phyloP scores from a whole-genome alignment of 1,140 invertebrate genomes.

The Mizuhopecten yessoensis region DNA sequence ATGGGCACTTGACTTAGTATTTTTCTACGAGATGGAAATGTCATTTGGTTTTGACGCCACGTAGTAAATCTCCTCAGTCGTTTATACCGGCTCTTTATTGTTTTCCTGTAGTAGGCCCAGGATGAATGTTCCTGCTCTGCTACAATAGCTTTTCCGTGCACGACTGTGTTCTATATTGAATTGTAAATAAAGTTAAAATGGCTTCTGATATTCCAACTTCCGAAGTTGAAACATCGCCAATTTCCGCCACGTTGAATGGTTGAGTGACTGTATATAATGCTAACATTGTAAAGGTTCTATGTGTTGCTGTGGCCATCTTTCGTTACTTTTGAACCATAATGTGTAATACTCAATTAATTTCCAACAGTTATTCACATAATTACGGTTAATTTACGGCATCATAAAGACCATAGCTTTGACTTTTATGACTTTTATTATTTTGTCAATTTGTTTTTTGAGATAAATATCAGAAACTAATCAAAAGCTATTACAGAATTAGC shows the following conservation, averaged over 20 bases:
- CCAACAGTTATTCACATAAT: conserved; percentile 21
- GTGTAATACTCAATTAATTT: conserved; percentile 40
- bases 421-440: conserved; percentile 36
- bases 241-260: neutral
- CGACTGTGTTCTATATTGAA: neutral
- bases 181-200: conserved; percentile 36
- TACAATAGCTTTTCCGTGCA: neutral
- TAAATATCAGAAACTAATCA: conserved; percentile 40
- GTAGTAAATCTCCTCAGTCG: conserved; percentile 24
- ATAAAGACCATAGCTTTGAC: conserved; percentile 27
- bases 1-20: conserved; percentile 38
- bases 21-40: conserved; percentile 38
- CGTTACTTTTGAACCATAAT: conserved; percentile 26
- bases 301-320: neutral
- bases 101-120: conserved; percentile 2
- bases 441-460: conserved; percentile 35
- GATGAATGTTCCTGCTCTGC: neutral
- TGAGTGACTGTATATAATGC: neutral
- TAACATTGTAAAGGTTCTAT: neutral
- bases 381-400: conserved; percentile 21
- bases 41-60: conserved; percentile 30
- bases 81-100: conserved; percentile 27
- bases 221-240: conserved; percentile 26
- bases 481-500: conserved; percentile 31
- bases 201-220: conserved; percentile 25